These are phyloP conservation scores for Procambarus clarkii DNA, from an alignment of 1,140 invertebrate genomes.

Conservation along the genomic window DNA sequence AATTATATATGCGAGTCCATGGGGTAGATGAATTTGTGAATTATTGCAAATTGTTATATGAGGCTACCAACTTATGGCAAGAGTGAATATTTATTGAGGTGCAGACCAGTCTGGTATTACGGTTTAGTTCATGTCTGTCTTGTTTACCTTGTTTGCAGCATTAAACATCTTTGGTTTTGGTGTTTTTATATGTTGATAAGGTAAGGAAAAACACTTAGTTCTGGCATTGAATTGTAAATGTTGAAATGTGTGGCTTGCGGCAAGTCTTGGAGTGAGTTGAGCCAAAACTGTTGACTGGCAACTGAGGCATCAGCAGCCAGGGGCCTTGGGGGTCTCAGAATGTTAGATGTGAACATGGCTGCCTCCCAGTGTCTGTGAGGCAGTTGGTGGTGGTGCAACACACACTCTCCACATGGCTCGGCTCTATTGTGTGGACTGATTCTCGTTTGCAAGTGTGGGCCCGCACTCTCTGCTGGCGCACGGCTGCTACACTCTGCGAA, in stretches of 20 bases:
- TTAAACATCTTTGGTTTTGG: background rate
- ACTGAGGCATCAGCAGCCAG: background rate
- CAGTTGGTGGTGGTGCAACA: slow-evolving; percentile 17
- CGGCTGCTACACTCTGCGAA: background rate
- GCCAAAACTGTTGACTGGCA: slow-evolving; percentile 26
- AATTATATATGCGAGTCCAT: too few species aligned
- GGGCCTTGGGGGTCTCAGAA: slow-evolving; percentile 19
- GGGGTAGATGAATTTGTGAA: background rate
- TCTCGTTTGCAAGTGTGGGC: background rate
- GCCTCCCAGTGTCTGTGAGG: slow-evolving; percentile 2
- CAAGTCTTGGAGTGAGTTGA: too few species aligned
- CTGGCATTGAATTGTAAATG: too few species aligned
- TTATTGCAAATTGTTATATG: background rate
- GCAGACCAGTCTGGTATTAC: background rate
- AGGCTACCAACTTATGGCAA: background rate
- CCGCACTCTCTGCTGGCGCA: background rate
- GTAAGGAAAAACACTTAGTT: background rate
- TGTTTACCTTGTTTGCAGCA: background rate
- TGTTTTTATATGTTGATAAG: background rate
- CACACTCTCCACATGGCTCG: background rate
- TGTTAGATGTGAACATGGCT: slow-evolving; percentile 29
- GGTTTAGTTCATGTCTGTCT: background rate
- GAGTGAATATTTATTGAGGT: background rate
- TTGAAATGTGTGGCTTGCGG: too few species aligned
- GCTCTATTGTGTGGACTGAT: background rate